Conservation (phyloP, 2,113 vertebrate genomes). For the Ctenodactylus gundi region DNA sequence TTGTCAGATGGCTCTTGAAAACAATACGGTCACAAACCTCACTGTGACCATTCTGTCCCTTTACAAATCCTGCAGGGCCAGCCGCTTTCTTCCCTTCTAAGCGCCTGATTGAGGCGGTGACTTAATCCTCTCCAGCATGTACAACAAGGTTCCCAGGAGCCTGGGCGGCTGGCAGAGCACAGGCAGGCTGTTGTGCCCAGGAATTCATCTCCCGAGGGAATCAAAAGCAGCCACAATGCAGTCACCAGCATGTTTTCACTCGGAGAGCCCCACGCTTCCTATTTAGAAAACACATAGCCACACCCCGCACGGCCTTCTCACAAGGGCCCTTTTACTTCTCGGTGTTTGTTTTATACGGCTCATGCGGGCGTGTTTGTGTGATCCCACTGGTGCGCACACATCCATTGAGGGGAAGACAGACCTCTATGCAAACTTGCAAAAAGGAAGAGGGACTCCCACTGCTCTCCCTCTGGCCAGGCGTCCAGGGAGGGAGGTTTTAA, state of each 20-base stretch:
- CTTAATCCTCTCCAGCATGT: constrained; percentile 86
- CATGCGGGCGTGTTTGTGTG: constrained; percentile 81
- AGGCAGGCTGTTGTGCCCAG: constrained; percentile 87
- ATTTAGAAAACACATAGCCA: constrained; percentile 86
- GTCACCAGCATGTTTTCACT: constrained; percentile 91
- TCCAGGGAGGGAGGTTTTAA: constrained; percentile 77
- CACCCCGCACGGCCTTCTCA: constrained; percentile 80
- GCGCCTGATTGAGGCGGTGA: constrained; percentile 86
- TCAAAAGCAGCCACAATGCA: constrained; percentile 92
- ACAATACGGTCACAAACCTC: constrained; percentile 86
- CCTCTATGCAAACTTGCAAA: constrained; percentile 81
- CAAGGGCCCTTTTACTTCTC: constrained; percentile 84
- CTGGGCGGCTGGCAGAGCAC: constrained; percentile 82
- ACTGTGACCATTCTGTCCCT: constrained; percentile 82
- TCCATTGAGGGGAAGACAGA: constrained; percentile 73
- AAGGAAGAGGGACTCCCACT: constrained; percentile 79
- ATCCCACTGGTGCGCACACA: constrained; percentile 77
- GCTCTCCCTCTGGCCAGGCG: constrained; percentile 69
- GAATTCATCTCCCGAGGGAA: constrained; percentile 86
- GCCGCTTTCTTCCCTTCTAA: constrained; percentile 77
- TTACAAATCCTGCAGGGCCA: constrained; percentile 83
- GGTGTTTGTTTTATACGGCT: constrained; percentile 84
- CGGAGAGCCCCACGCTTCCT: constrained; percentile 85
- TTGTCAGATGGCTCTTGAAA: constrained; percentile 83
- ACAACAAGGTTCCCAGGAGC: constrained; percentile 87